A percentile compares a stretch with the other conserved stretches of the same genome.
Conservation (phyloP, 64 coral and sea anemone genomes). For the Acropora yongei region DNA sequence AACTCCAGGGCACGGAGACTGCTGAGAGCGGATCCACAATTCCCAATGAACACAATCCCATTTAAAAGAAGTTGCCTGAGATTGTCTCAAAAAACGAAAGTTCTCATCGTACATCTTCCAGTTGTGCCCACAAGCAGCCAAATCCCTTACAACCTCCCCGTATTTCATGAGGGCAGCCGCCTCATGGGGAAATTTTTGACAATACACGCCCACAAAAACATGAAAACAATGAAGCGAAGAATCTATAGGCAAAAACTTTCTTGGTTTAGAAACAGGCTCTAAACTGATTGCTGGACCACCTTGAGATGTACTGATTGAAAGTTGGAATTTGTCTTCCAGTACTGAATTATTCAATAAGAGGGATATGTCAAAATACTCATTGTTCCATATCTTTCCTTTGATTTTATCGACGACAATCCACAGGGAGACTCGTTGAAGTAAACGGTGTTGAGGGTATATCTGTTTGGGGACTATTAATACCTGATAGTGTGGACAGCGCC, state of each 20-base stretch:
- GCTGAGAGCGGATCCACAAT: slow-evolving; percentile 45
- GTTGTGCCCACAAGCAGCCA: slow-evolving; percentile 48
- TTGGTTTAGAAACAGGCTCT: slow-evolving; percentile 20
- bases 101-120: slow-evolving; percentile 28
- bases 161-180: slow-evolving; percentile 52
- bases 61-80: slow-evolving; percentile 2
- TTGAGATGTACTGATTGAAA: slow-evolving; percentile 25
- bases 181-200: slow-evolving; percentile 32
- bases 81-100: slow-evolving; percentile 6
- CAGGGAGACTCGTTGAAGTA: neutral
- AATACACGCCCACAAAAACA: slow-evolving; percentile 46
- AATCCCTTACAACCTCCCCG: slow-evolving; percentile 27
- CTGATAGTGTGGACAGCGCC: no score
- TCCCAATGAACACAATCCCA: slow-evolving; percentile 37
- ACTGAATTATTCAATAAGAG: neutral
- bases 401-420: neutral
- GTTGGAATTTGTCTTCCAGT: slow-evolving; percentile 12
- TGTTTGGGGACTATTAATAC: neutral
- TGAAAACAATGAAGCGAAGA: slow-evolving; percentile 13
- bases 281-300: neutral
- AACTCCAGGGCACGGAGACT: neutral
- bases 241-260: slow-evolving; percentile 8
- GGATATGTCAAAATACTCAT: neutral
- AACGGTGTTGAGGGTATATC: neutral
- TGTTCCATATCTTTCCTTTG: slow-evolving; percentile 6